Base-by-base conservation (phyloP, 2,113 vertebrate species). In the Excalfactoria chinensis region DNA sequence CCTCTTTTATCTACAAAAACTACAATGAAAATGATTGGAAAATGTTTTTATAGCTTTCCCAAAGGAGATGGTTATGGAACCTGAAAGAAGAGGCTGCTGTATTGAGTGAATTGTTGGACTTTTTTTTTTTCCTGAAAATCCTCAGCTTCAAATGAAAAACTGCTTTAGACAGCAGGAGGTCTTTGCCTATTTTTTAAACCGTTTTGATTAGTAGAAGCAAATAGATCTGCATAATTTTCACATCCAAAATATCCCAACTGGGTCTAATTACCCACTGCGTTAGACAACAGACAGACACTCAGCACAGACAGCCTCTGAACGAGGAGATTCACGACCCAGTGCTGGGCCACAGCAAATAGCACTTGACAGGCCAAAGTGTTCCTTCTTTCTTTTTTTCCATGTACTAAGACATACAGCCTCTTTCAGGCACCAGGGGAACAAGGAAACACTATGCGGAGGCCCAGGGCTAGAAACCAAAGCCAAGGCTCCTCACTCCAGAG, bases 351-450 rank as follows among this genome's bases (percentile, higher is more conserved):
- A 90, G 83, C 84, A 92, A 89, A 69, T 69, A 93, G n/a, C 90
- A 69, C 77, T 93, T 44, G 86, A 90, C 88, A 92, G 56, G 73
- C 81, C 92, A 37, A 86, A 95, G 55, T 86, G 86, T 84, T 95
- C 66, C 26, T 91, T 88, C 53, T 69, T 78, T 69, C 23, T 22
- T 25, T 69, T 69, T 35, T 19, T 43, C 53, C 48, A 34, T 90
- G 88, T 95, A 81, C 84, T 89, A 69, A 78, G 90, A 84, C 72
- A 58, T 86, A 80, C 92, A 95, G 92, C 67, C 48, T 80, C 88
- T 94, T 96, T 93, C 86, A 93, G 79, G 55, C 84, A 78, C 67
- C 12, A 44, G 53, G 77, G 60, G 64, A 95, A 88, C 90, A 95
- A 94, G 84, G 90, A 82, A 93, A 94, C 74, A 92, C 8, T 91